Evolutionary conservation across 2,888 invertebrate species (phyloP).

Genomic region (Sarcophaga caerulescens): DNA sequence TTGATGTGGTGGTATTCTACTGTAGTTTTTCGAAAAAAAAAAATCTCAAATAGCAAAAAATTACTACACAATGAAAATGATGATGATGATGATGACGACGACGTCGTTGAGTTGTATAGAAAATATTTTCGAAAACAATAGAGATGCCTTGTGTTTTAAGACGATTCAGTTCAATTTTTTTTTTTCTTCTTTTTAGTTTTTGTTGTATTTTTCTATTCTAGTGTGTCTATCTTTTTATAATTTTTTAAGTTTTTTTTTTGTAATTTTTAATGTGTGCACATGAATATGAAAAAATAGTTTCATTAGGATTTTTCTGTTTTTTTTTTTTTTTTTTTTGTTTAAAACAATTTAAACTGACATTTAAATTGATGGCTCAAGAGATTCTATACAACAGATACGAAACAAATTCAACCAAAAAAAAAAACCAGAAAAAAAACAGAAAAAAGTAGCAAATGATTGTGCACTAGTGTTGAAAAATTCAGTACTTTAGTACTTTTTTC

Average conservation of each 20-base stretch:
- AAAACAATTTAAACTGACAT: conserved; percentile 79
- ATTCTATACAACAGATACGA: conserved; percentile 72
- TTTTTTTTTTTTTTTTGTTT: no score
- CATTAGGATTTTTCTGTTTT: conserved; percentile 68
- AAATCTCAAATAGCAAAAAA: conserved; percentile 42
- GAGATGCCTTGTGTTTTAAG: conserved; percentile 58
- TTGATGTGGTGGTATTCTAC: conserved; percentile 36
- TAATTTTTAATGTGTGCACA: conserved; percentile 39
- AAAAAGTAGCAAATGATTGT: conserved; percentile 35
- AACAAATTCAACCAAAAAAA: conserved; percentile 30
- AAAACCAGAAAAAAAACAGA: neutral
- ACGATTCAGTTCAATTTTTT: no score
- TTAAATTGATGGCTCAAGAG: conserved; percentile 80
- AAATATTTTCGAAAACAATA: conserved; percentile 58
- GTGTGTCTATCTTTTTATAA: conserved; percentile 19
- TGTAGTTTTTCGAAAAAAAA: conserved; percentile 4
- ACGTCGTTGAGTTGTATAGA: conserved; percentile 36
- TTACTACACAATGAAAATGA: conserved; percentile 33
- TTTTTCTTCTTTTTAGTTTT: conserved; percentile 23
- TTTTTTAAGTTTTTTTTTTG: conserved; percentile 19
- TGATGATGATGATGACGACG: neutral
- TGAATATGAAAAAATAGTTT: conserved; percentile 50
- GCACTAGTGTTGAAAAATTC: neutral
- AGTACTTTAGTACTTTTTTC: no score
- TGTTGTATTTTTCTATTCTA: conserved; percentile 27